phyloP scores from a whole-genome alignment of 2,888 invertebrate species.

The Pachliopta kotzebuea region DNA sequence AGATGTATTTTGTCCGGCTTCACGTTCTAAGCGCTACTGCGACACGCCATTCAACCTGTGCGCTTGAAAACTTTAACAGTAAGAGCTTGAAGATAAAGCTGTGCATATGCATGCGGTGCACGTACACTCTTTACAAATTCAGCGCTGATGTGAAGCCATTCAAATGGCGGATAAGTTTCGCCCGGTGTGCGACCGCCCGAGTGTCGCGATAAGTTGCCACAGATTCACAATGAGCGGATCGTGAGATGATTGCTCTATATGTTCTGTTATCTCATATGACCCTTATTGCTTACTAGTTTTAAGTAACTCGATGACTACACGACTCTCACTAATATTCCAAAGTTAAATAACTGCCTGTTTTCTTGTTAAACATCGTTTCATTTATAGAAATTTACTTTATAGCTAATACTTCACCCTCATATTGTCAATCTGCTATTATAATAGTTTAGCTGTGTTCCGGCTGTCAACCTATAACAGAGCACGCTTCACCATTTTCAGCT shows the following conservation, averaged over 20 bases:
- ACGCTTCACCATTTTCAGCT: too few species aligned
- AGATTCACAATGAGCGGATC: constrained; percentile 57
- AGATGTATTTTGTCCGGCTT: constrained; percentile 15
- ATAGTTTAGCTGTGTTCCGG: too few species aligned
- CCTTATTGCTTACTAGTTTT: too few species aligned
- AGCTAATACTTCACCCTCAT: too few species aligned
- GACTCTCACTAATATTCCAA: too few species aligned
- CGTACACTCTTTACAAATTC: constrained; percentile 78
- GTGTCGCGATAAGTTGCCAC: constrained; percentile 63
- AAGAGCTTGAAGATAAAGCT: constrained; percentile 65
- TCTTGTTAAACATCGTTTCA: too few species aligned
- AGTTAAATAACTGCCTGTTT: too few species aligned
- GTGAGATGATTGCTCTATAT: constrained; percentile 55
- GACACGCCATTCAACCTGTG: constrained; percentile 34
- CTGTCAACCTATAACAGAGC: too few species aligned
- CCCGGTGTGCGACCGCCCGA: constrained; percentile 60
- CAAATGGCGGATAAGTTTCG: constrained; percentile 69
- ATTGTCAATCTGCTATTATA: too few species aligned
- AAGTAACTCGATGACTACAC: neutral
- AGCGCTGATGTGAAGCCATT: constrained; percentile 68
- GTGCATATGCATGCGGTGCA: constrained; percentile 67
- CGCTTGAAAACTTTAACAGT: constrained; percentile 54
- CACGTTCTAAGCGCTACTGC: constrained; percentile 26
- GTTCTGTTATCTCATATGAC: constrained; percentile 3
- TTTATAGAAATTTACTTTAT: too few species aligned